Base-by-base conservation (phyloP, 1,140 invertebrate species). In the Hyles euphorbiae region DNA sequence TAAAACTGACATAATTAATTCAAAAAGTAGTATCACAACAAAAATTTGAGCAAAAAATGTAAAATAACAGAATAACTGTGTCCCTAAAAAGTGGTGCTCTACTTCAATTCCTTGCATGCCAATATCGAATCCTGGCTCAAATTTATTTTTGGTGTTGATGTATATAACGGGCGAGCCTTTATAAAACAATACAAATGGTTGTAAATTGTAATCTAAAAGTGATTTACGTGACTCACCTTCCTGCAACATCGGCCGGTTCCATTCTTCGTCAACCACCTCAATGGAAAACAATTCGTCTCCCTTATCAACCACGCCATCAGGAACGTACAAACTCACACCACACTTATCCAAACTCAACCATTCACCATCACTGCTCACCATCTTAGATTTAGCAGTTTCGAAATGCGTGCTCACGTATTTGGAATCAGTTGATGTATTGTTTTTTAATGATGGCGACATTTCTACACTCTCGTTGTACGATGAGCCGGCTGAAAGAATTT, bases 241-340 rank as follows among this genome's bases (percentile, higher is more conserved):
- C 70, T 90, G 88, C 48, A 94, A 81, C 67, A 91, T 83, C 2
- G 94, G 94, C 58, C 92, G 82, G 70, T 93, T 92, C 78, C 92
- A 92, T 64, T 95, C 93, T 65, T 94, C 93, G 62, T 93, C 90
- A n/a, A 92, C 90, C 3, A 95, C 91, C 22, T 93, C 92, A 55
- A 95, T 78, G 65, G 92, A 94, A 22, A 94, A 89, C 62, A 94
- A 90, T 68, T 94, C 92, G 12, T 91, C 84, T 1, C 90, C 91
- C 61, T 91, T 91, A 46, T 90, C 86, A 3, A 95, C 79, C 3
- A 94, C 91, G 33, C 93, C 93, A 74, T 94, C 93, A 22, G 94
- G 94, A 11, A 95, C 87, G 2, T 91, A 94, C 58, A 95, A 72
- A 65, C 91, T 91, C 0, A 94, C 91, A n/a, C 93, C 93, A 71